Conservation (phyloP, 2,797 vertebrate genomes). For the Heliangelus exortis region DNA sequence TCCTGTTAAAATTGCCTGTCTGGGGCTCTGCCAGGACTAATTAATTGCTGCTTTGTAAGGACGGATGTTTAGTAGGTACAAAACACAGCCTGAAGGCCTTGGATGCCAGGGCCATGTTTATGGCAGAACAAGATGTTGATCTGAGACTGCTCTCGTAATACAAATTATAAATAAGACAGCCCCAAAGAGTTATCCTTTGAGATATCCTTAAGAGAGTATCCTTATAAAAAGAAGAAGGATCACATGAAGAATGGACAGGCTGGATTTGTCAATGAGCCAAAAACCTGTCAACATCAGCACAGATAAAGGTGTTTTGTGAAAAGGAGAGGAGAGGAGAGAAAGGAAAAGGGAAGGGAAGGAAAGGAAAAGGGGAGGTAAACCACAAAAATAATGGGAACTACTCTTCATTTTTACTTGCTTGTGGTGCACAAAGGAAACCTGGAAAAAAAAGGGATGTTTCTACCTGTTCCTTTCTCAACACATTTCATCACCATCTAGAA, state of each 20-base stretch:
- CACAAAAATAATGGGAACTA: background rate
- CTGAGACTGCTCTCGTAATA: background rate
- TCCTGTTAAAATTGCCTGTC: background rate
- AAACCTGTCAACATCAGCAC: background rate
- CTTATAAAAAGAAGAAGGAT: background rate
- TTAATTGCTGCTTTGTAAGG: background rate
- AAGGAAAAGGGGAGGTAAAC: background rate
- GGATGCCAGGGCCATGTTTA: background rate
- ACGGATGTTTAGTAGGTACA: background rate
- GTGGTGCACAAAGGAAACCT: background rate
- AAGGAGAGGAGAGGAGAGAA: no score
- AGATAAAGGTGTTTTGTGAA: no score
- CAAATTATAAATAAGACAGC: background rate
- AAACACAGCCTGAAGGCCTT: background rate
- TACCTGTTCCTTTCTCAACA: background rate
- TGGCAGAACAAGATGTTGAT: rapidly evolving
- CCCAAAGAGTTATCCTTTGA: background rate
- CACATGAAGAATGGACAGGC: background rate
- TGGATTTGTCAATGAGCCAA: background rate
- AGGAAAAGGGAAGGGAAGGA: no score
- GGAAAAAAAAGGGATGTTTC: background rate
- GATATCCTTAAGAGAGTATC: background rate
- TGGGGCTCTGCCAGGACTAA: background rate
- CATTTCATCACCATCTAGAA: background rate
- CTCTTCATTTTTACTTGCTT: background rate